Conservation (phyloP, 1,140 invertebrate genomes). For the Drosophila sucinea region DNA sequence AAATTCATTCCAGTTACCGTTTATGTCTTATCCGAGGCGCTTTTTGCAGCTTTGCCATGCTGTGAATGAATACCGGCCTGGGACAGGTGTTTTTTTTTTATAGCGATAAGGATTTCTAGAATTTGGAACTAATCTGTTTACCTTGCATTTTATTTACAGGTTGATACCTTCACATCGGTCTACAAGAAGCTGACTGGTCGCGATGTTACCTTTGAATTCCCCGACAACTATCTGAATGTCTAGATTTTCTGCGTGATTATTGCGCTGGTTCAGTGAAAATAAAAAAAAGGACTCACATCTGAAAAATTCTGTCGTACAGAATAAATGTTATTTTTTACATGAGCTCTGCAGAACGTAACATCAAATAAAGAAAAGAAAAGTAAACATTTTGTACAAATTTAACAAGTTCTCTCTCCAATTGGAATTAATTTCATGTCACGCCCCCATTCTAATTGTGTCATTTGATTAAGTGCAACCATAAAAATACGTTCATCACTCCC, state of each 20-base stretch:
- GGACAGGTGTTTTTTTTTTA: conserved; percentile 26
- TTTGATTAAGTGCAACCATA: conserved; percentile 53
- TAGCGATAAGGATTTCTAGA: neutral
- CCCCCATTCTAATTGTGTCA: conserved; percentile 11
- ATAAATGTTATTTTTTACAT: conserved; percentile 59
- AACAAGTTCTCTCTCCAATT: conserved; percentile 8
- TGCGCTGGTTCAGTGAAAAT: conserved; percentile 53
- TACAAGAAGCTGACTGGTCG: conserved; percentile 99
- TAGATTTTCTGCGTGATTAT: conserved; percentile 65
- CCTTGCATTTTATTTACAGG: conserved; percentile 86
- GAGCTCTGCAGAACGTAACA: conserved; percentile 70
- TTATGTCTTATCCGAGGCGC: neutral
- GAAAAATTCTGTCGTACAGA: conserved; percentile 69
- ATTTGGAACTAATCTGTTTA: conserved; percentile 13
- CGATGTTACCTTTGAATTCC: conserved; percentile 99
- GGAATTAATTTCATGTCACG: conserved; percentile 12
- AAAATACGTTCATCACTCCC: conserved; percentile 21
- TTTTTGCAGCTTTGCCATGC: conserved; percentile 19
- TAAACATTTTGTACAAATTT: conserved; percentile 71
- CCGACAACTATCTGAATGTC: conserved; percentile 96
- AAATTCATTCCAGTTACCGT: conserved; percentile 41
- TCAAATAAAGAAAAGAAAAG: conserved; percentile 74
- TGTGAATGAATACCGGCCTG: conserved; percentile 30
- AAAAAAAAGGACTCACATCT: conserved; percentile 13
- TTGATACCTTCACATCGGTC: conserved; percentile 98